These are phyloP conservation scores for Henricia sp. DNA, from an alignment of 53 echinoderm and acorn worm genomes.

Conservation along the genomic window DNA sequence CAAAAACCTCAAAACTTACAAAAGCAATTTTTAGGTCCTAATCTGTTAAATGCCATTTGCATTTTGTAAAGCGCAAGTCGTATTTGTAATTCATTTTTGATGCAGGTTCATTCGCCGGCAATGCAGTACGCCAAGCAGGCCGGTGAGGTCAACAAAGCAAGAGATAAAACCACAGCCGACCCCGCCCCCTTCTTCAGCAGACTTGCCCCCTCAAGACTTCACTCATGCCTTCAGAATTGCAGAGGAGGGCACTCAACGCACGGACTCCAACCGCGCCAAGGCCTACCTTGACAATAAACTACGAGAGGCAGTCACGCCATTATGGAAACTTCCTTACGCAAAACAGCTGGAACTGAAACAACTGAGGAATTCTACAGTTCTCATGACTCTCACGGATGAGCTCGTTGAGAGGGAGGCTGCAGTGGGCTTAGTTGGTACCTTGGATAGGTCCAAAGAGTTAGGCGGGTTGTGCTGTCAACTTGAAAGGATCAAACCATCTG, in stretches of 20 bases:
- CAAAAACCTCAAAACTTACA: too few species aligned
- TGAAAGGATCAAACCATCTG: constrained; percentile 55
- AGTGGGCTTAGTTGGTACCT: constrained; percentile 14
- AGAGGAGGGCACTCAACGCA: not conserved
- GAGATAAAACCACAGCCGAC: constrained; percentile 21
- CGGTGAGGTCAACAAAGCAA: constrained; percentile 8
- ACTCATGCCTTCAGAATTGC: constrained; percentile 5
- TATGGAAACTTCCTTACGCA: constrained; percentile 56
- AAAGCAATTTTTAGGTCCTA: too few species aligned
- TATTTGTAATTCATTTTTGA: not conserved
- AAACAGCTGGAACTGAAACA: constrained; percentile 56
- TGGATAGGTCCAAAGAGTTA: constrained; percentile 13
- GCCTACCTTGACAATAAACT: constrained; percentile 45
- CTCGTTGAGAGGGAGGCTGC: constrained; percentile 45
- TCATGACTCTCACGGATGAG: constrained; percentile 35
- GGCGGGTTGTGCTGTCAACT: constrained; percentile 62
- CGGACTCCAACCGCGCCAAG: not conserved
- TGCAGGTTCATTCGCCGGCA: constrained; percentile 8
- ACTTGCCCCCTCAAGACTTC: constrained; percentile 14
- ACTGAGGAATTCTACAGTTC: constrained; percentile 22
- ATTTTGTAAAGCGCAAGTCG: too few species aligned
- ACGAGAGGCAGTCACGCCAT: constrained; percentile 51
- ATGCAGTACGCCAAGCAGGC: not conserved
- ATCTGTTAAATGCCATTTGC: too few species aligned
- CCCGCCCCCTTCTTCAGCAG: not conserved